These are phyloP conservation scores for Drosophila pseudoobscura DNA, from an alignment of 1,140 invertebrate species.

Conservation along the genomic window DNA sequence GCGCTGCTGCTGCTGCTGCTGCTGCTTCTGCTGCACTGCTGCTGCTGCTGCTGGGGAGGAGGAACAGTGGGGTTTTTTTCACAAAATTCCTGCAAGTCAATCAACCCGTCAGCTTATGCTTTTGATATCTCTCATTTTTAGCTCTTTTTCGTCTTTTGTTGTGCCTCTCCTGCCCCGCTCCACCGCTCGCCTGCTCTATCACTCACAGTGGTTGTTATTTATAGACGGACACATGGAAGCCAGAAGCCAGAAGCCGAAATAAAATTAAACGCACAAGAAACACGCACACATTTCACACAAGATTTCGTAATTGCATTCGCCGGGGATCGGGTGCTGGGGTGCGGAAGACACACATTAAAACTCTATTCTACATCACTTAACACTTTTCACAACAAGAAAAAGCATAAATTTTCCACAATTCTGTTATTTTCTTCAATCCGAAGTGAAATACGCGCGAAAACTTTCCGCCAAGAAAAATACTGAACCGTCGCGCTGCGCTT, in stretches of 20 bases:
- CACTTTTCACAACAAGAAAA: conserved; percentile 33
- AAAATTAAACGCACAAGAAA: conserved; percentile 25
- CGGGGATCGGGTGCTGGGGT: conserved; percentile 2
- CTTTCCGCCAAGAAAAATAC: background rate
- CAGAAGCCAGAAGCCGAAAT: conserved; percentile 44
- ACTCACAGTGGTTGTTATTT: conserved; percentile 45
- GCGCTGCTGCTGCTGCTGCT: conserved; percentile 9
- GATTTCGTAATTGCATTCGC: conserved; percentile 73
- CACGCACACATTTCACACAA: conserved; percentile 41
- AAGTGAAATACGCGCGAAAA: conserved; percentile 12
- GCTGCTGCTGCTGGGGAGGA: conserved; percentile 11
- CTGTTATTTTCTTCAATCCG: background rate
- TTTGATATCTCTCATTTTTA: conserved; percentile 50
- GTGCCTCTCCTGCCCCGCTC: background rate
- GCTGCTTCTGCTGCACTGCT: conserved; percentile 8
- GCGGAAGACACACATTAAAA: conserved; percentile 4
- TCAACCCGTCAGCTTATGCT: conserved; percentile 67
- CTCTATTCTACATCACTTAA: conserved; percentile 34
- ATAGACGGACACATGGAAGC: conserved; percentile 66
- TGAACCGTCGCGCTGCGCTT: conserved; percentile 61
- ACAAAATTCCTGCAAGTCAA: conserved; percentile 72
- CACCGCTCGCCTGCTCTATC: no score
- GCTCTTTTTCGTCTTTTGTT: conserved; percentile 44
- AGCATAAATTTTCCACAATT: conserved; percentile 22
- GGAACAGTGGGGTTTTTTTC: conserved; percentile 15